A percentile compares a stretch with the other conserved stretches of the same genome.
Evolutionary conservation across 2,113 vertebrate species (phyloP).

Genomic region (Halcyon senegalensis): DNA sequence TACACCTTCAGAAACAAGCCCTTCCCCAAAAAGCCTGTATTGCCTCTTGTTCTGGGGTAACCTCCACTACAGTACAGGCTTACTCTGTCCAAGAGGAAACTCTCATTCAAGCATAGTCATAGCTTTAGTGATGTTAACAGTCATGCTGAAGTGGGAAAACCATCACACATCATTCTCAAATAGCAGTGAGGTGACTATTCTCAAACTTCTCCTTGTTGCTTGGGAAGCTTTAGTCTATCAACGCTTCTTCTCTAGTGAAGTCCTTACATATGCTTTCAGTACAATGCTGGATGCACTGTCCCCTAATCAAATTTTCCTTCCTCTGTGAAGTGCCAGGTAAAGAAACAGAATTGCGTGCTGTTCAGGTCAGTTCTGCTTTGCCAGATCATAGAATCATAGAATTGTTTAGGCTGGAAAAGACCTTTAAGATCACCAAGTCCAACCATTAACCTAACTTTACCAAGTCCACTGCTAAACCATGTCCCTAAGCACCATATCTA

Average conservation of each 20-base stretch:
- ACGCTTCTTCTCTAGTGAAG: background rate
- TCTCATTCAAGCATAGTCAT: background rate
- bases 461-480: too few species aligned
- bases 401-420: too few species aligned
- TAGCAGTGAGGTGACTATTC: background rate
- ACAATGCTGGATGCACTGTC: background rate
- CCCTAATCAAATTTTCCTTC: background rate
- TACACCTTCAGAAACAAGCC: background rate
- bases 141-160: background rate
- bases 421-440: too few species aligned
- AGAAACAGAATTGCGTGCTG: background rate
- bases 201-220: background rate
- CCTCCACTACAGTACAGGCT: background rate
- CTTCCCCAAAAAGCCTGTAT: rapidly evolving
- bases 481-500: too few species aligned
- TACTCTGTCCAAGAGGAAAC: background rate
- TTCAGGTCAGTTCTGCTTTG: background rate
- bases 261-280: background rate
- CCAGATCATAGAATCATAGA: too few species aligned
- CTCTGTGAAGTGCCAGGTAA: background rate
- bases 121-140: background rate
- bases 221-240: background rate
- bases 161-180: background rate
- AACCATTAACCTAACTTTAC: too few species aligned
- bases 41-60: background rate